These are phyloP conservation scores for Anarhynchus alexandrinus DNA, from an alignment of 2,113 vertebrate genomes.

Conservation along the genomic window DNA sequence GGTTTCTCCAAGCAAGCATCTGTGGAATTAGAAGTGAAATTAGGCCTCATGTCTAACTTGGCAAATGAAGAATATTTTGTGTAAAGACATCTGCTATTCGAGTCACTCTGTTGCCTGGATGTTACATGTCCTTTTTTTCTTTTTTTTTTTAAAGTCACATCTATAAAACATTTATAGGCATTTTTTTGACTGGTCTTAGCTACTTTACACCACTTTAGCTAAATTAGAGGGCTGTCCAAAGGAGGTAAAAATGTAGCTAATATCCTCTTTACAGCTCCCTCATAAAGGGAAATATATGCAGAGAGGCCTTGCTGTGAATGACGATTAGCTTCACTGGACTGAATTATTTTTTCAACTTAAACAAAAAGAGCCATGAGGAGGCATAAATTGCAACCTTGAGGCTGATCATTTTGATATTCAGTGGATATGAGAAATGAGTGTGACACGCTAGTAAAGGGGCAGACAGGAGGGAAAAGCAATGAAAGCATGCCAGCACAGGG, in stretches of 20 bases:
- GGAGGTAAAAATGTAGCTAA: not conserved
- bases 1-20: not conserved
- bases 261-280: not conserved
- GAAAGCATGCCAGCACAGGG: not conserved
- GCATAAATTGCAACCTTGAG: not conserved
- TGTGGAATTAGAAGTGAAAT: conserved; percentile 2
- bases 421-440: not conserved
- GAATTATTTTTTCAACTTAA: not conserved
- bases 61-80: not conserved
- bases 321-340: not conserved
- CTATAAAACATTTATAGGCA: not conserved
- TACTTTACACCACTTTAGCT: not conserved
- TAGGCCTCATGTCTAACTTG: not conserved
- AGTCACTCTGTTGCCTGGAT: not conserved
- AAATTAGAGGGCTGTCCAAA: not conserved
- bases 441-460: not conserved
- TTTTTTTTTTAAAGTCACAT: not conserved
- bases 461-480: not conserved
- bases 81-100: not conserved
- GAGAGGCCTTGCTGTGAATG: not conserved
- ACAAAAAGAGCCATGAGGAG: not conserved
- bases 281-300: not conserved
- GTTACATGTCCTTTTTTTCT: not conserved
- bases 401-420: not conserved
- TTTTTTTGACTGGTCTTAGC: not conserved